Evolutionary conservation across 2,113 vertebrate genomes (phyloP), one percentile per base, ranked within the genome.

Genomic region (Albula goreensis): DNA sequence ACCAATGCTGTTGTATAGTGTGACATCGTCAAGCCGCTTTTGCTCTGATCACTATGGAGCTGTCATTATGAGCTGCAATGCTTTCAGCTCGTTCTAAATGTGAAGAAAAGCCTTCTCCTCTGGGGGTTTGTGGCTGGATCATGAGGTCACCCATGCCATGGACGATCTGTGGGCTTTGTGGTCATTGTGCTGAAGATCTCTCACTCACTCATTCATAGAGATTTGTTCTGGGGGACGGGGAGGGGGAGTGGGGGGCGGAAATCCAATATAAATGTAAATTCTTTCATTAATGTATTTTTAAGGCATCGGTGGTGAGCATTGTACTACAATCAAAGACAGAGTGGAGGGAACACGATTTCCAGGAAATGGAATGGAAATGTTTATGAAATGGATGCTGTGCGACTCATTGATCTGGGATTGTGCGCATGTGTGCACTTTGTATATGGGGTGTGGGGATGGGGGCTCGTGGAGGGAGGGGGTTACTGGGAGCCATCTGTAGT

Each of bases 221-320:
- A 56, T 41, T 41, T 41, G 31, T 41, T 41, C 53, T 11, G 56
- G 17, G 11, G 56, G 56, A 3, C 0, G 10, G 56, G 56, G 56
- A 15, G 56, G 11, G 17, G 56, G 56, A 15, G 56, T 12, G 89
- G 89, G 90, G 91, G 8, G 80, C 83, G 86, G 91, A 94, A 94
- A 95, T 92, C 92, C 95, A 95, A 95, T 95, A 95, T 95, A 95
- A 95, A 96, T 95, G 94, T 93, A 94, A 96, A 96, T 95, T 90
- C 90, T 77, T 86, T 93, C 92, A 94, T 96, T 94, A 95, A 94
- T 94, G 93, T 93, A 94, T 93, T 95, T 94, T 94, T 92, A 86
- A 92, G 90, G 92, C 90, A 84, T 87, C 86, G 91, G 31, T 41
- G 92, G 91, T 93, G 90, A 91, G 89, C 89, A 94, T 91, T 93